Percentiles rank a stretch among this genome's conserved stretches.
These are phyloP conservation scores for Ashinkailepas kermadecensis DNA, from an alignment of 2,888 invertebrate genomes.

Conservation along the genomic window DNA sequence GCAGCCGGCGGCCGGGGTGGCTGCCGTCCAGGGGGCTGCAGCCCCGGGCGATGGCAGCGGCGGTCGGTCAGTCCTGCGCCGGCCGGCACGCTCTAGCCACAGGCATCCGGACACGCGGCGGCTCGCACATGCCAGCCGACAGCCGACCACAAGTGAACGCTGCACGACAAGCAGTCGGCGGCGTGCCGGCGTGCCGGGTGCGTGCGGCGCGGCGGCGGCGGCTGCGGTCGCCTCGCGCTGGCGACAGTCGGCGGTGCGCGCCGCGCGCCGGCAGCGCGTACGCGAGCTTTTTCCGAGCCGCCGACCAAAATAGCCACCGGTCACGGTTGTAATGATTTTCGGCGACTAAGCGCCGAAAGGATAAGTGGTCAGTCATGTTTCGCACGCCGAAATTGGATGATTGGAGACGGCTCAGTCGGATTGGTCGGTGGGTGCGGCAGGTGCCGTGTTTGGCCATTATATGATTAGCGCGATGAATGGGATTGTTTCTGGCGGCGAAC, in stretches of 20 bases:
- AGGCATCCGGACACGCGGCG: neutral
- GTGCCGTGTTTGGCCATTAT: slow-evolving; percentile 10
- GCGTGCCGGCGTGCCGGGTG: neutral
- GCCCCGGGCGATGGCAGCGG: no score
- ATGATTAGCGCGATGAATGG: slow-evolving; percentile 17
- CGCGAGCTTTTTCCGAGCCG: no score
- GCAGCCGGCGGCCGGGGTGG: neutral
- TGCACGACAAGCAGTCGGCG: neutral
- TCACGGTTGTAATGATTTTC: neutral
- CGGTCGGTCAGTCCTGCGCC: no score
- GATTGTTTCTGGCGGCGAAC: neutral
- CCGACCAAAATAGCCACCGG: neutral
- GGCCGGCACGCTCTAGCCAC: neutral
- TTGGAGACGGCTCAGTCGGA: neutral
- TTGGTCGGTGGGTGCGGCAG: neutral
- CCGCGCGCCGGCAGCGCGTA: neutral
- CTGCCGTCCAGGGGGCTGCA: neutral
- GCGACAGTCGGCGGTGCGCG: neutral
- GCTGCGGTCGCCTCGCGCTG: neutral
- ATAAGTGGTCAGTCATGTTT: slow-evolving; percentile 18
- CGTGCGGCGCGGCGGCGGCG: no score
- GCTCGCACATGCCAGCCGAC: neutral
- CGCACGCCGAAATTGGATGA: slow-evolving; percentile 22
- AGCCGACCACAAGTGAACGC: neutral
- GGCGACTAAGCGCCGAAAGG: neutral